Base-by-base conservation (phyloP, 2,888 invertebrate species). In the Cylloceria caligata region DNA sequence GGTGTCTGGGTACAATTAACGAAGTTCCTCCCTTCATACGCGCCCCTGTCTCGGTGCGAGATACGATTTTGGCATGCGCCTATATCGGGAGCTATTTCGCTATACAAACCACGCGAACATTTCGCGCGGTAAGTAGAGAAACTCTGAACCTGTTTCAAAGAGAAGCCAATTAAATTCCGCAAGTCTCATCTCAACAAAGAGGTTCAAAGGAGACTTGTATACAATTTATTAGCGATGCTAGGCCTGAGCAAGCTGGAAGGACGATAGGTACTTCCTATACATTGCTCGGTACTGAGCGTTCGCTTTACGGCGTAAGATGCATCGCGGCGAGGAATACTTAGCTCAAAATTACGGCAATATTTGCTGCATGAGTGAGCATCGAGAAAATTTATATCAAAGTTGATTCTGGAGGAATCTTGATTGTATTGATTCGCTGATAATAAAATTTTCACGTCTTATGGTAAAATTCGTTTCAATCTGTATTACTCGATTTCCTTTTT, bases 91-190 rank as follows among this genome's bases (percentile, higher is more conserved):
- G 68, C 69, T 52, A 42, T 27, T 39, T 64, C 67, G 39, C 42
- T 9, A 52, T 27, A 30, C 49, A 39, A 36, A 5, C 24, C 42
- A 45, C 34, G 2, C 45, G 6, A 24, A 24, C 19, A 3, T 9
- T 42, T 57, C 16, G 16, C 39, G 27, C 42, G 16, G 64, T n/a
- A n/a, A n/a, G n/a, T 65, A 75, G 52, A 83, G 75, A 81, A 88
- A 88, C 87, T 80, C 83, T 60, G 67, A 81, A 87, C 86, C n/a
- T 87, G 88, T 88, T 89, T 88, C 88, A 88, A 89, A 90, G 88
- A 86, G 88, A 85, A 88, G 87, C 89, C 88, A 88, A 90, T 90
- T 88, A 89, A 89, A 89, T 90, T 88, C 86, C 86, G 77, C 80
- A 84, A 19, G 87, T 81, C 81, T 87, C 87, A 87, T 87, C 87